phyloP scores from a whole-genome alignment of 2,888 invertebrate genomes.

The Drosophila flavopinicola region DNA sequence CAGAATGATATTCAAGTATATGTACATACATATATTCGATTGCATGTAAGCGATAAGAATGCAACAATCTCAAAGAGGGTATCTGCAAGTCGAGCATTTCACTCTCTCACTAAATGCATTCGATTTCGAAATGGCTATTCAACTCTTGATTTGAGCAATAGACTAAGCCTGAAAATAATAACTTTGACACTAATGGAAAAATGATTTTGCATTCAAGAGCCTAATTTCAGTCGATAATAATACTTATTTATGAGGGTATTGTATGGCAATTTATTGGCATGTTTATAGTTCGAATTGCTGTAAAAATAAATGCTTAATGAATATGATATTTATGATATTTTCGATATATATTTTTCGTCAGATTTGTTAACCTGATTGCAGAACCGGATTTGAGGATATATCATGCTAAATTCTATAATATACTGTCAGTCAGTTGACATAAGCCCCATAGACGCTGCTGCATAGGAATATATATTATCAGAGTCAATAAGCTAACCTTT shows the following conservation, averaged over 20 bases:
- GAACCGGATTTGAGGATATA: conserved; percentile 29
- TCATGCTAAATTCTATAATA: background rate
- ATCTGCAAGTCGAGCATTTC: background rate
- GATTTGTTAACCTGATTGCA: conserved; percentile 29
- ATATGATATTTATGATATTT: conserved; percentile 27
- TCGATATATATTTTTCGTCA: conserved; percentile 1
- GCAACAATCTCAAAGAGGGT: background rate
- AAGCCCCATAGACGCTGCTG: background rate
- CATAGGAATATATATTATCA: conserved; percentile 27
- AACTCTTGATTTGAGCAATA: background rate
- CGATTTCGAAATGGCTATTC: background rate
- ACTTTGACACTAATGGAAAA: conserved; percentile 10
- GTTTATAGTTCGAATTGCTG: conserved; percentile 31
- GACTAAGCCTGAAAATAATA: background rate
- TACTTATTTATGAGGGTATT: conserved; percentile 31
- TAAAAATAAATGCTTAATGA: conserved; percentile 32
- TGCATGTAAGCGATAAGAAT: background rate
- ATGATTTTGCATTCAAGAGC: conserved; percentile 5
- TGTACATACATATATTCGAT: too few species aligned
- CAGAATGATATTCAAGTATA: too few species aligned
- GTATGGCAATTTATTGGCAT: conserved; percentile 34
- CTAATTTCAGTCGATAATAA: conserved; percentile 5
- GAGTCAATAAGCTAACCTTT: conserved; percentile 46
- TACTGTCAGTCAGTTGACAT: conserved; percentile 3
- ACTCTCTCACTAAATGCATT: background rate